phyloP scores from a whole-genome alignment of 2,888 invertebrate genomes.

The Schizaphis graminum region DNA sequence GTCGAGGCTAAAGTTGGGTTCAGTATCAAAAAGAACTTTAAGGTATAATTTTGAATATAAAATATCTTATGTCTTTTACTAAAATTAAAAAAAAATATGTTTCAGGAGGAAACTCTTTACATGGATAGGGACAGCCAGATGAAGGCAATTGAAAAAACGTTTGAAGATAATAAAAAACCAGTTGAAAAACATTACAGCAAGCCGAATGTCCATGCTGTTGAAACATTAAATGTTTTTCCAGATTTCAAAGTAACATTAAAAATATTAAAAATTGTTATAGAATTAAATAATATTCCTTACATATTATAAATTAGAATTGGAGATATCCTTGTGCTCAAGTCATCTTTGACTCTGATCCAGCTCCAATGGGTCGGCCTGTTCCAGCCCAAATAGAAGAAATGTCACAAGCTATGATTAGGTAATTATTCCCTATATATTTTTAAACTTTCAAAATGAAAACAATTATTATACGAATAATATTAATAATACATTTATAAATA shows the following conservation, averaged over 20 bases:
- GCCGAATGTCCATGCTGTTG: slow-evolving; percentile 92
- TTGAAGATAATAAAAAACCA: slow-evolving; percentile 87
- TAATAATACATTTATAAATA: not conserved
- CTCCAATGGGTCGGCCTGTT: slow-evolving; percentile 87
- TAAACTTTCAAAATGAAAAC: not conserved
- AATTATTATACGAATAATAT: not conserved
- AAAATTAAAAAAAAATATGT: not conserved
- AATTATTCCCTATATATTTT: slow-evolving; percentile 67
- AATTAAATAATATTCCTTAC: not conserved
- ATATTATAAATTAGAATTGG: slow-evolving; percentile 80
- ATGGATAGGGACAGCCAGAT: slow-evolving; percentile 96
- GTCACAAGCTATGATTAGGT: slow-evolving; percentile 99
- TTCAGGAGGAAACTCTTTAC: slow-evolving; percentile 90
- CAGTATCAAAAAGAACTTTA: slow-evolving; percentile 93
- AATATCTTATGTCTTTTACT: not conserved
- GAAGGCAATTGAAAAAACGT: slow-evolving; percentile 96
- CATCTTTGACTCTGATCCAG: slow-evolving; percentile 98
- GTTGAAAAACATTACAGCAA: slow-evolving; percentile 97
- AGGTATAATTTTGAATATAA: slow-evolving; percentile 70
- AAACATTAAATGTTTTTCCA: slow-evolving; percentile 89
- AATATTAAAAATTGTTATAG: not conserved
- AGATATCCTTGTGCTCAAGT: slow-evolving; percentile 98
- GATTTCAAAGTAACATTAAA: slow-evolving; percentile 77
- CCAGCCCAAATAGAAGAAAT: slow-evolving; percentile 95
- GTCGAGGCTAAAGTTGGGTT: slow-evolving; percentile 99